Conservation (phyloP, 1,140 invertebrate species). For the Neodiprion lecontei region DNA sequence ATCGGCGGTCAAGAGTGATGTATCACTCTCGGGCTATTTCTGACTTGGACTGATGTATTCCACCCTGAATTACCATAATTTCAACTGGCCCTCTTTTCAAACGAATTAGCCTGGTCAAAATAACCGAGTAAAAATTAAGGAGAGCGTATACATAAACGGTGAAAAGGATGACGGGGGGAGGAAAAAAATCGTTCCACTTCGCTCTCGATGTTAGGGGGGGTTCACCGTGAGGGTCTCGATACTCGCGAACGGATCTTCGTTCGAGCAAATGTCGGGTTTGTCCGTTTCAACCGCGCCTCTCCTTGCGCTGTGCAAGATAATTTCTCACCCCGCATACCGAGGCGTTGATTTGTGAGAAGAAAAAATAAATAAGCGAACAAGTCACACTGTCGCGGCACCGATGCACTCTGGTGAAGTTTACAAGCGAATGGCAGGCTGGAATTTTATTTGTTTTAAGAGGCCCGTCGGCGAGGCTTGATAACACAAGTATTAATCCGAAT, state of each 20-base stretch:
- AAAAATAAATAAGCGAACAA: too few relatives aligned
- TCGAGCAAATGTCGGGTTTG: too few relatives aligned
- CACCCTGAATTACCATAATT: constrained; percentile 14
- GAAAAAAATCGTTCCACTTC: too few relatives aligned
- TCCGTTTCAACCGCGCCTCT: too few relatives aligned
- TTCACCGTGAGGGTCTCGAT: too few relatives aligned
- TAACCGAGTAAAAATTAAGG: background rate
- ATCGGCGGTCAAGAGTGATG: constrained; percentile 15
- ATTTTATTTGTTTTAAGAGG: constrained; percentile 54
- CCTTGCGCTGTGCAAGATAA: too few relatives aligned
- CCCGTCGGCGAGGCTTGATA: constrained; percentile 25
- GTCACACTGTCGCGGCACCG: too few relatives aligned
- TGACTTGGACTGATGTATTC: constrained; percentile 20
- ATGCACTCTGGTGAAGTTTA: constrained; percentile 35
- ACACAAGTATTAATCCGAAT: constrained; percentile 48
- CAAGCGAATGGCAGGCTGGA: constrained; percentile 44
- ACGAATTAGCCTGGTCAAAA: constrained; percentile 7
- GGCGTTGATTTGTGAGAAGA: too few relatives aligned
- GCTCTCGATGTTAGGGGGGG: too few relatives aligned
- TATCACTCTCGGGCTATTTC: constrained; percentile 6
- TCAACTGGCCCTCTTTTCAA: background rate
- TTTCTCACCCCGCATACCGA: too few relatives aligned
- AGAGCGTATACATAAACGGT: background rate
- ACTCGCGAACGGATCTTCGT: too few relatives aligned
- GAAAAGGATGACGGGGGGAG: background rate